Evolutionary conservation across 2,113 vertebrate genomes (phyloP).

Genomic region (Ploceus nigricollis): DNA sequence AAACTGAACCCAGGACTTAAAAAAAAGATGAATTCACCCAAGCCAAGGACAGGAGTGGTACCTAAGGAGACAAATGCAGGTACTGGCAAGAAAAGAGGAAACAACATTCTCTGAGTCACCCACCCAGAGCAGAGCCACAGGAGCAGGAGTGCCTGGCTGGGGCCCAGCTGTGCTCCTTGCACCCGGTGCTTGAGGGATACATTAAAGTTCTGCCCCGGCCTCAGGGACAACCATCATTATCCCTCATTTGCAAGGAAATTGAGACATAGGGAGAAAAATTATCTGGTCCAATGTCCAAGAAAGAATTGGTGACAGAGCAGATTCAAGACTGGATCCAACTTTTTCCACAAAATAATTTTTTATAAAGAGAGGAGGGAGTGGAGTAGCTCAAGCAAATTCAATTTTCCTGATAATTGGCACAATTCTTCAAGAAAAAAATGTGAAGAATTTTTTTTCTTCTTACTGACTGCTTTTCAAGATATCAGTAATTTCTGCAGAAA

Average conservation of each 20-base stretch:
- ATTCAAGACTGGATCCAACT: background rate
- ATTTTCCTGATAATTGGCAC: background rate
- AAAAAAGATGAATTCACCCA: fast-evolving
- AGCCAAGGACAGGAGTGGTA: background rate
- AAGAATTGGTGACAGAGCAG: background rate
- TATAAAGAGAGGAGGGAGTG: background rate
- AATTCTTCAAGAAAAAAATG: background rate
- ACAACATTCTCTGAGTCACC: background rate
- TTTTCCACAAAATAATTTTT: background rate
- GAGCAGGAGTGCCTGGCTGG: background rate
- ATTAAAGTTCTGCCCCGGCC: background rate
- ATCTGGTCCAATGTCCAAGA: background rate
- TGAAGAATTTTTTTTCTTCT: background rate
- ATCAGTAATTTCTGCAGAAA: background rate
- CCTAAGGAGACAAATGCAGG: background rate
- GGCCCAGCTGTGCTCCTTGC: background rate
- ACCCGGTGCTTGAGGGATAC: background rate
- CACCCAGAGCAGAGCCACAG: background rate
- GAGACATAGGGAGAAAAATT: background rate
- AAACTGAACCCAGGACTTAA: background rate
- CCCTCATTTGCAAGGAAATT: background rate
- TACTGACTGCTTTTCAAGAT: background rate
- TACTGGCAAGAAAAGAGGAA: background rate
- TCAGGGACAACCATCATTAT: background rate
- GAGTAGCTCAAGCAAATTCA: background rate